A percentile compares a stretch with the other conserved stretches of the same genome.
Evolutionary conservation across 2,797 vertebrate species (phyloP).

Genomic region (Hapalemur alaotrensis): DNA sequence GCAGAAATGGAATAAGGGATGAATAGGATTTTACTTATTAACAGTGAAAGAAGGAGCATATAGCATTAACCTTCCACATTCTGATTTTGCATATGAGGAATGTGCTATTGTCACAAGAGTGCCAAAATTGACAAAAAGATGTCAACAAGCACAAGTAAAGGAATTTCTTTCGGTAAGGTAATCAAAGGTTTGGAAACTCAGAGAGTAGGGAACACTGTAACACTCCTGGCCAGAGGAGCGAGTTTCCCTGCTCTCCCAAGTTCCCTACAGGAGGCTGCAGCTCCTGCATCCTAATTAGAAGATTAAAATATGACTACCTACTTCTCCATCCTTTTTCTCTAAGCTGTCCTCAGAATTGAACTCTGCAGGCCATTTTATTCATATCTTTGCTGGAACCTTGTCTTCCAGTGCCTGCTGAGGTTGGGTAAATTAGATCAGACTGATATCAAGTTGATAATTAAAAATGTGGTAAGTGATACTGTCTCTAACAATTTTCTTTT

Average conservation of each 20-base stretch:
- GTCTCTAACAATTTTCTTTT: neutral
- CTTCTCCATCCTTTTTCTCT: neutral
- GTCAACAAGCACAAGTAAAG: neutral
- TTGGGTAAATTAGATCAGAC: neutral
- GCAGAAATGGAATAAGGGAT: neutral
- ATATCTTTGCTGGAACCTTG: neutral
- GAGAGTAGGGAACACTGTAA: fast-evolving
- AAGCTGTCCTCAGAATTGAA: neutral
- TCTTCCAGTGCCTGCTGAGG: neutral
- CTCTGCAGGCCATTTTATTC: neutral
- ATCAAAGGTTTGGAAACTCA: neutral
- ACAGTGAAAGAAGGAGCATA: neutral
- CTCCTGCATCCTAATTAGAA: neutral
- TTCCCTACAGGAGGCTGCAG: neutral
- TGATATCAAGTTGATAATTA: neutral
- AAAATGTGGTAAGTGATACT: neutral
- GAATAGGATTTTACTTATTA: conserved; percentile 41
- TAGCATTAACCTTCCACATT: conserved; percentile 1
- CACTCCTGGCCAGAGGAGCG: too few species aligned
- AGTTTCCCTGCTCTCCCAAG: neutral
- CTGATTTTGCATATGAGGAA: conserved; percentile 32
- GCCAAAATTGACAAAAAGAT: neutral
- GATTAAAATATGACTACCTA: neutral
- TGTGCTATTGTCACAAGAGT: neutral
- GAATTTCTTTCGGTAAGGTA: neutral